Evolutionary conservation across 2,888 invertebrate species (phyloP), one percentile per base, ranked within the genome.

Genomic region (Napeogenes sylphis): DNA sequence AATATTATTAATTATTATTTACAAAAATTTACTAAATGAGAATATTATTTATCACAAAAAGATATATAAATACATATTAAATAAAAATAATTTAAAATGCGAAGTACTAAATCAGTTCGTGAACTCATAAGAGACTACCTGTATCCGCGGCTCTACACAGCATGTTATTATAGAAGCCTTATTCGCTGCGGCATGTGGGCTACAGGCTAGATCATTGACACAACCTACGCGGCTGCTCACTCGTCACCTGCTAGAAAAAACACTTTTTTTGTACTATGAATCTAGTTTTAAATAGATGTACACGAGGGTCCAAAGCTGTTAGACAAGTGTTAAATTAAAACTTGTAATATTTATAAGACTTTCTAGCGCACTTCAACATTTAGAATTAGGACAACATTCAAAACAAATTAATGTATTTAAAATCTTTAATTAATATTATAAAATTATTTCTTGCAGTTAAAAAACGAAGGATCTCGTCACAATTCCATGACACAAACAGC

Each of bases 181-280:
- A 86, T 88, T 87, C 84, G 85, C 78, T 81, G 78, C 79, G 87
- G 85, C 89, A 89, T 90, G 90, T 90, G 90, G 90, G 90, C 87
- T 87, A 85, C 79, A 79, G 80, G 84, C 82, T 87, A 85, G 90
- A 89, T 83, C 90, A 88, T 87, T 90, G 90, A 90, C 90, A 88
- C 90, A 86, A 80, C 88, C 89, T 86, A 90, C 90, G 79, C 87
- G 82, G 71, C 78, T 79, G 76, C 79, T 87, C 83, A 75, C 78
- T 87, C 84, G 87, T 89, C 90, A 90, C 90, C 90, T 90, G 90
- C 88, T 81, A 72, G 74, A 71, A 72, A 82, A 84, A 84, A 84
- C 78, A 73, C 64, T 65, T 75, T 77, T 84, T 85, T 84, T 80
- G 77, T 66, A 79, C 79, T 70, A 81, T 78, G 82, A 84, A 85